These are phyloP conservation scores for Limnephilus marmoratus DNA, from an alignment of 2,888 invertebrate genomes.

Conservation along the genomic window DNA sequence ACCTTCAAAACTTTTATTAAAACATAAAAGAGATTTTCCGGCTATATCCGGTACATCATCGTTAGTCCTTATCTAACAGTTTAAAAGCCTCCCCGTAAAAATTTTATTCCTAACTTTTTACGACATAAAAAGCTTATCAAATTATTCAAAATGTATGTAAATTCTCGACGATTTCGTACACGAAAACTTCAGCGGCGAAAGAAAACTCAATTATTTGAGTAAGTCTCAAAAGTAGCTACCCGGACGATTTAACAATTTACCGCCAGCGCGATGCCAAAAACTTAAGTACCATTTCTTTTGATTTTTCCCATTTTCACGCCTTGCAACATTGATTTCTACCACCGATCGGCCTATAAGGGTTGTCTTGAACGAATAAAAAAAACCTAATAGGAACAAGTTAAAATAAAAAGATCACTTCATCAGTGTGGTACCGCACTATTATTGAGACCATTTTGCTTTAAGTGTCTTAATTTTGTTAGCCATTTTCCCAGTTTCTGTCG, in stretches of 20 bases:
- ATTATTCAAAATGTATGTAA: neutral
- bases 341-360: constrained; percentile 7
- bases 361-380: neutral
- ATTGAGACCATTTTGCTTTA: neutral
- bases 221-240: constrained; percentile 7
- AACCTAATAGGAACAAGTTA: too few species aligned
- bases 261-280: neutral
- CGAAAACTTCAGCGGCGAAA: neutral
- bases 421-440: neutral
- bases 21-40: too few species aligned
- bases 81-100: neutral
- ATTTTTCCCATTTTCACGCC: constrained; percentile 32
- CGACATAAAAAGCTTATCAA: neutral
- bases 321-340: constrained; percentile 33
- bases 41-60: neutral
- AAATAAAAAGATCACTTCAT: neutral
- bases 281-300: neutral
- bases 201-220: neutral
- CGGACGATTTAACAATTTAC: neutral
- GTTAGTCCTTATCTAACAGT: neutral
- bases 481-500: neutral
- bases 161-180: neutral
- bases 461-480: neutral
- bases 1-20: too few species aligned
- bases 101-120: neutral